Percentiles rank a stretch among this genome's conserved stretches.
Conservation (phyloP, 1,140 invertebrate genomes). For the Anastrepha obliqua region DNA sequence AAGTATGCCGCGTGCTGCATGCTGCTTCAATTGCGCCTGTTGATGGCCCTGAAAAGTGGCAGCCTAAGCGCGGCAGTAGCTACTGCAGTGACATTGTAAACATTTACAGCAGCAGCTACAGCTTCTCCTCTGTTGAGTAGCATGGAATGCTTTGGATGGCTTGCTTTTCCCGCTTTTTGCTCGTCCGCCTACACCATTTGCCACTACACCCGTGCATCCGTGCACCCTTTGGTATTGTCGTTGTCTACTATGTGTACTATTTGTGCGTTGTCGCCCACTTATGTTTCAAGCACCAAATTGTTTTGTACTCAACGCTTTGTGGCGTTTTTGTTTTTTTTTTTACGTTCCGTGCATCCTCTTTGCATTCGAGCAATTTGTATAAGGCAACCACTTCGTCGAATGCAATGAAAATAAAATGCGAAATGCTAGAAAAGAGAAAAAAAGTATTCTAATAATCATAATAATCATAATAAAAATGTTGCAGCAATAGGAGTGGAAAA, state of each 20-base stretch:
- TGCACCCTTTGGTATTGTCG: background rate
- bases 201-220: background rate
- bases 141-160: background rate
- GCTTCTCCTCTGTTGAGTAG: background rate
- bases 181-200: background rate
- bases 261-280: background rate
- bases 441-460: constrained; percentile 29
- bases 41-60: no score
- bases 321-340: background rate
- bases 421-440: background rate
- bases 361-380: constrained; percentile 4
- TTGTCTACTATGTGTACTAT: background rate
- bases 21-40: no score
- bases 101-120: background rate
- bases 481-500: background rate
- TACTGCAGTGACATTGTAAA: background rate
- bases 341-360: background rate
- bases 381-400: background rate
- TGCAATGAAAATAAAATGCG: background rate
- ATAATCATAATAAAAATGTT: constrained; percentile 23
- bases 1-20: background rate
- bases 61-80: background rate
- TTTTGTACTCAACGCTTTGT: background rate
- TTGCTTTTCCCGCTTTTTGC: background rate
- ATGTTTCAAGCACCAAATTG: constrained; percentile 8